Conservation (phyloP, 2,113 vertebrate species). For the Eupsittula cactorum region DNA sequence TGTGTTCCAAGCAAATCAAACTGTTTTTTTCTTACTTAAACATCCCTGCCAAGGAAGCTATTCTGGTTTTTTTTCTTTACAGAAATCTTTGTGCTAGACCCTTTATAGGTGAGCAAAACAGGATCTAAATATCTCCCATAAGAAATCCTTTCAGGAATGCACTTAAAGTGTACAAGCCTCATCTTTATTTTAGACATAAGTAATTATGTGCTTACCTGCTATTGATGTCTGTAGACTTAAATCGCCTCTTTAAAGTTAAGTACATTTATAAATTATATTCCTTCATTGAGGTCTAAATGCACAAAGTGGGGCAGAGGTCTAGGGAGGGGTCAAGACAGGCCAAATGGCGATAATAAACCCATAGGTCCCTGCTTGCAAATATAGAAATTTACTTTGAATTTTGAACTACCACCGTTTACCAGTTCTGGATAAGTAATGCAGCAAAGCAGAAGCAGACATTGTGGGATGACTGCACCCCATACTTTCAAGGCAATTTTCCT, state of each 20-base stretch:
- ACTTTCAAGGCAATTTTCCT: background rate
- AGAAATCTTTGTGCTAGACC: background rate
- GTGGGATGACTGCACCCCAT: fast-evolving
- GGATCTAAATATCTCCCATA: background rate
- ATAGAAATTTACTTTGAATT: background rate
- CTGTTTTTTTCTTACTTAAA: background rate
- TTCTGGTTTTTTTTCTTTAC: background rate
- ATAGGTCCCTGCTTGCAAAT: background rate
- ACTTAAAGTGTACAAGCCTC: slow-evolving; percentile 12
- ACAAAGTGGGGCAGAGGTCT: background rate
- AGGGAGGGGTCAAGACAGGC: background rate
- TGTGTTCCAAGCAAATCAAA: background rate
- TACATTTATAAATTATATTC: background rate
- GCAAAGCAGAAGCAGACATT: background rate
- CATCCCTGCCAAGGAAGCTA: background rate
- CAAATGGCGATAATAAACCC: background rate
- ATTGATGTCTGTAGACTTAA: slow-evolving; percentile 20
- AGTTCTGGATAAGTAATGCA: background rate
- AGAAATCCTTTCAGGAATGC: slow-evolving; percentile 49
- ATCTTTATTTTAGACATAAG: background rate
- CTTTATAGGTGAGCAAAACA: background rate
- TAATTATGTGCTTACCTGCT: slow-evolving; percentile 33
- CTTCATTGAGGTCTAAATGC: background rate
- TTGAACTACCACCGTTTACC: background rate
- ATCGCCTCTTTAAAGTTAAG: background rate